phyloP scores from a whole-genome alignment of 2,113 vertebrate species.

The Ornithorhynchus anatinus region DNA sequence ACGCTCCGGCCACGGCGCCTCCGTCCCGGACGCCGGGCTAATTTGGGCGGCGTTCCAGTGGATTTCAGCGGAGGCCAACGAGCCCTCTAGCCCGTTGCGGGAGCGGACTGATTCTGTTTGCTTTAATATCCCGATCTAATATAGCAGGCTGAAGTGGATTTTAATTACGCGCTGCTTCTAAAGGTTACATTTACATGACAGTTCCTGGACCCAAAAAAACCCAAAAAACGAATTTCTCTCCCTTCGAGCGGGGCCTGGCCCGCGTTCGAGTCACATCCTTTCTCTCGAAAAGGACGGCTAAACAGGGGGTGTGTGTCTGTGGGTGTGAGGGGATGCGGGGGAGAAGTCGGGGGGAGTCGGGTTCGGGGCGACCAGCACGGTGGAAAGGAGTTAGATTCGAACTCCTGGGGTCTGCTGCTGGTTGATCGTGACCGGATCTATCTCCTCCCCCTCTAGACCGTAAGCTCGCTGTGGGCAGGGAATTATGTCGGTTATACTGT shows the following conservation, averaged over 20 bases:
- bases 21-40: no score
- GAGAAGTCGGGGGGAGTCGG: not conserved
- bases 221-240: not conserved
- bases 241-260: not conserved
- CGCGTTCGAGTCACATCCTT: not conserved
- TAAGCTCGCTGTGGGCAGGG: no score
- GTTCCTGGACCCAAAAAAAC: not conserved
- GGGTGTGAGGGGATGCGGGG: fast-evolving
- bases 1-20: no score
- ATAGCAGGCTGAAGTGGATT: slow-evolving; percentile 10
- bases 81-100: no score
- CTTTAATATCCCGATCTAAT: slow-evolving; percentile 62
- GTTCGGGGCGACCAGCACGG: no score
- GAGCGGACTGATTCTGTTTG: slow-evolving; percentile 51
- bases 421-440: not conserved
- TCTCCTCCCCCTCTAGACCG: no score
- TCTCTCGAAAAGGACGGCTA: not conserved
- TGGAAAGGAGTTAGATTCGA: no score
- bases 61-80: no score
- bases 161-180: slow-evolving; percentile 39
- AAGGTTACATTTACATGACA: slow-evolving; percentile 67
- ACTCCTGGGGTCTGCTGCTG: not conserved
- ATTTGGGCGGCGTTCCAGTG: no score
- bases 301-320: not conserved
- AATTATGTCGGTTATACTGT: no score